Conservation (phyloP, 2,888 invertebrate genomes). For the Oasisia sp. region DNA sequence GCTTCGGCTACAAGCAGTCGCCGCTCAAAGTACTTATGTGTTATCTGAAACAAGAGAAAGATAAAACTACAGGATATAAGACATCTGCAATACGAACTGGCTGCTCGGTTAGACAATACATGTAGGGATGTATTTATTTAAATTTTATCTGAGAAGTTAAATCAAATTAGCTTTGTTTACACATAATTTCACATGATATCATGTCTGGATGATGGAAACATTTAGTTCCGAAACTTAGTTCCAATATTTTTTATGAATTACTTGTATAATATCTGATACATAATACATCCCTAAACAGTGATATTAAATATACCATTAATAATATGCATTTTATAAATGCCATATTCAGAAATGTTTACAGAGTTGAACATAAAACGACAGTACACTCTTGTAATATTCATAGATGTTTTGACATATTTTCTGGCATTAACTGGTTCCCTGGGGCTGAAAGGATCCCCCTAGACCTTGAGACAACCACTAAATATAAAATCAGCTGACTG, state of each 20-base stretch:
- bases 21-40: constrained; percentile 75
- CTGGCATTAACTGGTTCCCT: background rate
- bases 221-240: no score
- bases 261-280: no score
- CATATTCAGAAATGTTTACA: background rate
- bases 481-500: constrained; percentile 5
- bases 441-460: background rate
- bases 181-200: no score
- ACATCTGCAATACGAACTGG: no score
- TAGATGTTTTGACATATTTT: background rate
- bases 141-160: no score
- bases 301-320: no score
- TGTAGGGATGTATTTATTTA: background rate
- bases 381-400: background rate
- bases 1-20: constrained; percentile 77
- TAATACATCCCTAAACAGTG: no score
- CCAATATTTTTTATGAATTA: no score
- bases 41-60: constrained; percentile 67
- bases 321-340: background rate
- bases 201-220: no score
- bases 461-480: no score
- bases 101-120: background rate
- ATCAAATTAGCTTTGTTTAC: no score
- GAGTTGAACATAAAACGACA: background rate
- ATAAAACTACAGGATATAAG: background rate